Conservation (phyloP, 2,797 vertebrate genomes). For the Miichthys miiuy region DNA sequence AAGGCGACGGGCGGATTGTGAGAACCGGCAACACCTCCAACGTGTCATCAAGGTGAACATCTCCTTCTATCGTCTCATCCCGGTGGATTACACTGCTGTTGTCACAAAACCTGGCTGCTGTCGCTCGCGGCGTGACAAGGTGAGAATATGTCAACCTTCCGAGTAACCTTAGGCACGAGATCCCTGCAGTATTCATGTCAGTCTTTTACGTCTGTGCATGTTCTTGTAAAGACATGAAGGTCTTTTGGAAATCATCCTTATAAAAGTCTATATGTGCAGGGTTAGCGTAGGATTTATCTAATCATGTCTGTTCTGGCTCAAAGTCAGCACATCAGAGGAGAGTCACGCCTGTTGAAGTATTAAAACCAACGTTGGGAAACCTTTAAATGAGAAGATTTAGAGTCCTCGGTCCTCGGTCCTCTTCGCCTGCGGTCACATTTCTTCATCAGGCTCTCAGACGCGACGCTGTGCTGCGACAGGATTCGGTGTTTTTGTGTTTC, state of each 20-base stretch:
- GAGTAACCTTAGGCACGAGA: neutral
- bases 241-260: neutral
- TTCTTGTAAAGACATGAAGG: neutral
- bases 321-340: neutral
- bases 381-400: neutral
- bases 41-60: conserved; percentile 1
- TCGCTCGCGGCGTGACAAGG: neutral
- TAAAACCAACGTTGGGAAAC: neutral
- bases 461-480: conserved; percentile 14
- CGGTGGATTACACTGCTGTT: neutral
- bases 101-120: too few relatives aligned
- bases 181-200: neutral
- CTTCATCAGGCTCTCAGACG: conserved; percentile 13
- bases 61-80: neutral
- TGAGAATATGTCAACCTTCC: neutral
- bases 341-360: neutral
- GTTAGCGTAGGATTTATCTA: neutral
- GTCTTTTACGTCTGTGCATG: neutral
- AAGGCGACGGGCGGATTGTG: neutral
- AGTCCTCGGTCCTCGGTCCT: neutral
- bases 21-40: neutral
- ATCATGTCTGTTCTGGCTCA: neutral
- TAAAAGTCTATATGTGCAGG: neutral
- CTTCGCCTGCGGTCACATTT: conserved; percentile 4
- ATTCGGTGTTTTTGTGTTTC: conserved; percentile 19